Evolutionary conservation across 2,113 vertebrate species (phyloP).

Genomic region (Paramormyrops kingsleyae): DNA sequence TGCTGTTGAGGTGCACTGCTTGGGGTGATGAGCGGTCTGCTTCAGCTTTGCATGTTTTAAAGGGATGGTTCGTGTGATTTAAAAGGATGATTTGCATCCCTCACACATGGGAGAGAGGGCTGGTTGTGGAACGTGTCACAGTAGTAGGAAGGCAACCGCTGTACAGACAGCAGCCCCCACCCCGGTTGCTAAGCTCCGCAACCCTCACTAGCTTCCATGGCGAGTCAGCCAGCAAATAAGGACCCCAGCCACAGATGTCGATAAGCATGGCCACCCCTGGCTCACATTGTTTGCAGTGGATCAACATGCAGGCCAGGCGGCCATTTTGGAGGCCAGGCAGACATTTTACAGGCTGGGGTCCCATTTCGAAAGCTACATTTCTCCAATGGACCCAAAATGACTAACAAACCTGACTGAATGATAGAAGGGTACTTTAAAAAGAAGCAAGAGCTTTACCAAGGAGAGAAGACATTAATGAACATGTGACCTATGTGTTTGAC

Average conservation of each 20-base stretch:
- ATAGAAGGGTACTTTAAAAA: background rate
- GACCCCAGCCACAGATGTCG: background rate
- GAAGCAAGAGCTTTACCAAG: background rate
- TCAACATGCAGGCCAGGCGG: background rate
- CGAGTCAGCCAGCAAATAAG: background rate
- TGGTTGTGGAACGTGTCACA: background rate
- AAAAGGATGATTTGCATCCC: background rate
- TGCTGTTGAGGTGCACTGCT: background rate
- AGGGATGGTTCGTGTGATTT: background rate
- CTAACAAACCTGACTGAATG: background rate
- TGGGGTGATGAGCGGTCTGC: background rate
- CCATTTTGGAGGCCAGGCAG: background rate
- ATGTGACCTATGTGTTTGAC: background rate
- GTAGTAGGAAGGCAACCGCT: background rate
- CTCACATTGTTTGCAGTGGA: background rate
- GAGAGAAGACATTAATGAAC: background rate
- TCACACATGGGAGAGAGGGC: background rate
- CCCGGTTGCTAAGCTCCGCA: background rate
- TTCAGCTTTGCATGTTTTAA: background rate
- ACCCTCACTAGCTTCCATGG: background rate
- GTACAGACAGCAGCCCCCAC: background rate
- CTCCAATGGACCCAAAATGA: background rate
- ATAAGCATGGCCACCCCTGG: background rate
- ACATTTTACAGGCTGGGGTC: background rate
- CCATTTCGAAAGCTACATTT: background rate